Evolutionary conservation across 2,797 vertebrate genomes (phyloP).

Genomic region (Scolopax bukidnonensis): DNA sequence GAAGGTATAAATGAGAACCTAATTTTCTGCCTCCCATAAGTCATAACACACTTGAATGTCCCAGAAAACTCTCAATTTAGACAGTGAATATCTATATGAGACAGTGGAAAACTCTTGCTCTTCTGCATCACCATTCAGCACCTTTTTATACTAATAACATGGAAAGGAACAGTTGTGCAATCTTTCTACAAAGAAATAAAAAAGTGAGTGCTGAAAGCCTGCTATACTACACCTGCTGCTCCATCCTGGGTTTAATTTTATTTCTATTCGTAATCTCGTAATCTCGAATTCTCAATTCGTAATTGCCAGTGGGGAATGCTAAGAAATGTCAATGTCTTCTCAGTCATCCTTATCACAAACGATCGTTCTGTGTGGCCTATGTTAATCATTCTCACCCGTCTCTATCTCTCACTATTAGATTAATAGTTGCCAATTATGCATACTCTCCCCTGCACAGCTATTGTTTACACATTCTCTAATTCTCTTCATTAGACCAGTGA

Average conservation of each 20-base stretch:
- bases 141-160: neutral
- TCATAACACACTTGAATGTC: neutral
- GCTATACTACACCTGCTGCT: neutral
- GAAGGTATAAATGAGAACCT: neutral
- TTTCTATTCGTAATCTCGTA: slow-evolving; percentile 14
- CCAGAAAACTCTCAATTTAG: neutral
- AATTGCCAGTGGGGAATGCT: slow-evolving; percentile 49
- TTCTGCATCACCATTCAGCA: neutral
- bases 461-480: slow-evolving; percentile 75
- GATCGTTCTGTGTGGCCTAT: slow-evolving; percentile 54
- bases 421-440: slow-evolving; percentile 77
- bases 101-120: neutral
- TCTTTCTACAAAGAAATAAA: neutral
- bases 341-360: slow-evolving; percentile 68
- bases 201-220: neutral
- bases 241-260: slow-evolving; percentile 44
- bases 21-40: neutral
- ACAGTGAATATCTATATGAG: neutral
- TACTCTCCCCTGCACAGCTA: slow-evolving; percentile 50
- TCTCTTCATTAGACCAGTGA: slow-evolving; percentile 76
- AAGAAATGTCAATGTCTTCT: slow-evolving; percentile 52
- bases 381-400: slow-evolving; percentile 67
- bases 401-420: slow-evolving; percentile 71
- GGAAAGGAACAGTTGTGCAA: neutral
- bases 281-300: too few relatives aligned